Percentiles rank a stretch among this genome's conserved stretches.
Evolutionary conservation across 2,888 invertebrate species (phyloP).

Genomic region (Holacanthella duospinosa): DNA sequence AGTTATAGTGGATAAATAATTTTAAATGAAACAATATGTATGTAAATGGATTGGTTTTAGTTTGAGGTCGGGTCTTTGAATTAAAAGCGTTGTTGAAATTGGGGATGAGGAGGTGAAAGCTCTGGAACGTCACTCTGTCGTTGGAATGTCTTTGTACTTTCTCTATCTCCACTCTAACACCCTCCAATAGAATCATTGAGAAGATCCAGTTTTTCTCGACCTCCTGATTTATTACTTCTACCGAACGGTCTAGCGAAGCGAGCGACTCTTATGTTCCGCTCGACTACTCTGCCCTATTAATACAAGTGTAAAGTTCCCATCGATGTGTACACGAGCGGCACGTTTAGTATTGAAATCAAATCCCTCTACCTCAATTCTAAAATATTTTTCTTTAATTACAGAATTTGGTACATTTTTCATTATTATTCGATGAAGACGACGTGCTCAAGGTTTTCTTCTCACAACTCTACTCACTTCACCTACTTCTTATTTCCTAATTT

Average conservation of each 20-base stretch:
- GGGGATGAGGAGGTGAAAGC: no score
- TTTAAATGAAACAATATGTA: no score
- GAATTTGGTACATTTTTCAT: not conserved
- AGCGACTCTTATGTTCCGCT: not conserved
- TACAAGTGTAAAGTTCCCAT: slow-evolving; percentile 3
- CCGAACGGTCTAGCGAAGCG: not conserved
- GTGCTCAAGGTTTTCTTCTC: not conserved
- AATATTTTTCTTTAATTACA: not conserved
- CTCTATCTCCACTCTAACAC: not conserved
- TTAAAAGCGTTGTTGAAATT: no score
- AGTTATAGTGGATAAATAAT: no score
- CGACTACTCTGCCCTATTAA: not conserved
- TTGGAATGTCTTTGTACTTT: not conserved
- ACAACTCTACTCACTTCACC: not conserved
- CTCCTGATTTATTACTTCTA: slow-evolving; percentile 1
- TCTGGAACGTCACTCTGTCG: no score
- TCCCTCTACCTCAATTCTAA: not conserved
- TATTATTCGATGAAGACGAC: not conserved
- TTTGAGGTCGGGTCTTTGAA: no score
- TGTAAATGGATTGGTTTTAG: no score
- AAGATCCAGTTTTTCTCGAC: not conserved
- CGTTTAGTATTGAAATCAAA: slow-evolving; percentile 4
- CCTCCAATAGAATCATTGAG: not conserved
- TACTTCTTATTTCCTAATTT: not conserved
- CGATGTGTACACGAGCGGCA: slow-evolving; percentile 3